A percentile compares a stretch with the other conserved stretches of the same genome.
phyloP scores from a whole-genome alignment of 2,797 vertebrate genomes.

The Eulemur rubriventer region DNA sequence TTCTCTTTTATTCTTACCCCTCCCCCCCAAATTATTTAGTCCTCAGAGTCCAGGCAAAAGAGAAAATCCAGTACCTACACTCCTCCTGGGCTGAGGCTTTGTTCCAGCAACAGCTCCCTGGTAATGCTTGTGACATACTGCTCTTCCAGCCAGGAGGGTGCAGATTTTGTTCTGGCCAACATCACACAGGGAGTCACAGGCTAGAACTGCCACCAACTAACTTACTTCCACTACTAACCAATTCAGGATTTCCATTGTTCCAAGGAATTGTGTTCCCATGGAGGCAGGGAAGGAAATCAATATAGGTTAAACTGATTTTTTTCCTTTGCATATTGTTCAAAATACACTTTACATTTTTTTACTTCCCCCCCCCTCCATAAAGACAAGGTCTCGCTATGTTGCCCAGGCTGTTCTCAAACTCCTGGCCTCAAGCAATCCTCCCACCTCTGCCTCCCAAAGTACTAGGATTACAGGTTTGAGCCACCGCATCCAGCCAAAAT shows the following conservation, averaged over 20 bases:
- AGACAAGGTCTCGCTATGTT: not conserved
- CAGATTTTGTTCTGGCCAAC: not conserved
- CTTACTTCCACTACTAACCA: not conserved
- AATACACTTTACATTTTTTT: not conserved
- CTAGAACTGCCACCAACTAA: not conserved
- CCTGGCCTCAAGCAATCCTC: not conserved
- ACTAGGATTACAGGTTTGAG: not conserved
- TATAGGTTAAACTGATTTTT: not conserved
- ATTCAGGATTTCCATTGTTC: not conserved
- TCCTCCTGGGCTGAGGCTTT: not conserved
- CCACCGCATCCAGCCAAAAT: not conserved
- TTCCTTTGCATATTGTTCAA: not conserved
- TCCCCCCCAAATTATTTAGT: not conserved
- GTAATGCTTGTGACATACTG: accelerated
- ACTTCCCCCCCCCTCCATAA: not conserved
- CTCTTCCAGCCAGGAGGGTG: not conserved
- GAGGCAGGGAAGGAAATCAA: not conserved
- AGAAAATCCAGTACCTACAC: not conserved
- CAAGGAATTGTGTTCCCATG: not conserved
- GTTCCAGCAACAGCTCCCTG: not conserved
- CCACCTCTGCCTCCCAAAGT: not conserved
- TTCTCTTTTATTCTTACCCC: not conserved
- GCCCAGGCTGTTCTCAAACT: not conserved
- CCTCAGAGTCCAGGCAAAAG: not conserved
- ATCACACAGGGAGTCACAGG: not conserved